Conservation (phyloP, 2,113 vertebrate genomes). For the Vidua chalybeata region DNA sequence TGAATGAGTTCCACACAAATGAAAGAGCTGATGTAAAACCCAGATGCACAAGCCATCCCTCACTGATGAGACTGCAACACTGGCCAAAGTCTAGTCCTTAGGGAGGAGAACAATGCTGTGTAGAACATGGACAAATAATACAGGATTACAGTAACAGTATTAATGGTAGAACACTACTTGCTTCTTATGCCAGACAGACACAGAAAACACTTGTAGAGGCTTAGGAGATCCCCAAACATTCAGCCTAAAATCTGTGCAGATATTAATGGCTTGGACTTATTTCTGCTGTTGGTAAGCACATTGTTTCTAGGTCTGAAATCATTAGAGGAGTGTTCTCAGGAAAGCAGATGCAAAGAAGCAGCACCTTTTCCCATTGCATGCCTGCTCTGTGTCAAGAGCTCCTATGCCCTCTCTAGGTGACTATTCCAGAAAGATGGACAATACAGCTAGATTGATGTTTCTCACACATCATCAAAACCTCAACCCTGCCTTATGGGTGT, state of each 20-base stretch:
- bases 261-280: not conserved
- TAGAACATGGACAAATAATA: not conserved
- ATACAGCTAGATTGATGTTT: not conserved
- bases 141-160: not conserved
- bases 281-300: not conserved
- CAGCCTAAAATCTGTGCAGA: not conserved
- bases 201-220: not conserved
- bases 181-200: not conserved
- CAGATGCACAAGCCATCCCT: not conserved
- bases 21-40: not conserved
- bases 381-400: not conserved
- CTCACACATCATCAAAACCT: not conserved
- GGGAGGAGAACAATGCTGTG: not conserved
- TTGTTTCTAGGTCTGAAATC: not conserved
- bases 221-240: not conserved
- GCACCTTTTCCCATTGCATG: not conserved
- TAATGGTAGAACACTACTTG: not conserved
- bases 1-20: constrained; percentile 41
- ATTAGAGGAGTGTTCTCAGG: not conserved
- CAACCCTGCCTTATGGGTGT: not conserved
- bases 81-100: not conserved
- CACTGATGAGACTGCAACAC: not conserved
- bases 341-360: not conserved
- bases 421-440: not conserved
- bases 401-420: not conserved